Evolutionary conservation across 1,140 invertebrate species (phyloP).

Genomic region (Leptinotarsa undecemlineata): DNA sequence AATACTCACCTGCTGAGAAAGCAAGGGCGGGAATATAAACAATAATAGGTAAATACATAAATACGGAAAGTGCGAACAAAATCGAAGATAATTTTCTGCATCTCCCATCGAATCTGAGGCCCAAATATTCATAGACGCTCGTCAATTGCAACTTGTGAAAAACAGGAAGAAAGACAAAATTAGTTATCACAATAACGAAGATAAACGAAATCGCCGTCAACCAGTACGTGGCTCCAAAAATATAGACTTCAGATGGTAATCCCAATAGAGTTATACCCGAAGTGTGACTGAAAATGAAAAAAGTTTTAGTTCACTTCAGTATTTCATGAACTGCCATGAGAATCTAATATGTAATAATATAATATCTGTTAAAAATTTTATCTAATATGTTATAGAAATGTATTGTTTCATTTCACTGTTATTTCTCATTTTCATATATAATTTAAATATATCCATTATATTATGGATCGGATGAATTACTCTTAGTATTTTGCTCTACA

Average conservation of each 20-base stretch:
- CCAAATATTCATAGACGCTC: constrained; percentile 72
- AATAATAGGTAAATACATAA: constrained; percentile 62
- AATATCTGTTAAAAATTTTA: no score
- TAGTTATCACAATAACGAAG: constrained; percentile 65
- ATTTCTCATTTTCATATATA: no score
- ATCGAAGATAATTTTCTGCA: constrained; percentile 65
- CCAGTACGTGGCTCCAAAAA: constrained; percentile 71
- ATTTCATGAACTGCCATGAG: no score
- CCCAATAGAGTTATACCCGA: constrained; percentile 80
- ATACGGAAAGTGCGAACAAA: constrained; percentile 58
- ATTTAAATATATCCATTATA: no score
- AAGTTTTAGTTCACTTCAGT: no score
- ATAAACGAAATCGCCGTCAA: constrained; percentile 65
- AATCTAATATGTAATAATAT: no score
- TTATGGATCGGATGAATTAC: no score
- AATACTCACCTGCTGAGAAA: constrained; percentile 55
- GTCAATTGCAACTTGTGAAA: constrained; percentile 77
- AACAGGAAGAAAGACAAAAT: constrained; percentile 64
- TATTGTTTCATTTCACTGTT: no score
- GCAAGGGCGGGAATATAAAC: constrained; percentile 67
- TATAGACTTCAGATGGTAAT: constrained; percentile 78
- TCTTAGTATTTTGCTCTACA: no score
- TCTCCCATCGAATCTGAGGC: constrained; percentile 59
- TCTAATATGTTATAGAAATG: no score
- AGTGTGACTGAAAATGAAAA: constrained; percentile 65